These are phyloP conservation scores for Nomia melanderi DNA, from an alignment of 1,140 invertebrate genomes.

Conservation along the genomic window DNA sequence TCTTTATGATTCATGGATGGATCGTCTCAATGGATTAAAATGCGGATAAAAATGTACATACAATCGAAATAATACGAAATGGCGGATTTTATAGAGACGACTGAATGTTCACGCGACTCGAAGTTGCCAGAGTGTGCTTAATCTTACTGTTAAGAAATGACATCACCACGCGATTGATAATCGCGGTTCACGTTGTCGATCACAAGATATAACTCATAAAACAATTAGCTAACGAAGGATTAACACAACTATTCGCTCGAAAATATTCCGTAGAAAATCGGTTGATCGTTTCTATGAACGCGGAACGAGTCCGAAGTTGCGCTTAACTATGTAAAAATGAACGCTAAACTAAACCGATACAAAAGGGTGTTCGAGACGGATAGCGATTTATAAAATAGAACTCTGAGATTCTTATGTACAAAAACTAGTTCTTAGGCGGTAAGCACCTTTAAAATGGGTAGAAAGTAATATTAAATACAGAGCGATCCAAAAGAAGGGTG, in stretches of 20 bases:
- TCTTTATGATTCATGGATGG: too few relatives aligned
- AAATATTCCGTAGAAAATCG: neutral
- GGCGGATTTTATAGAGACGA: neutral
- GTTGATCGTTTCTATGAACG: too few relatives aligned
- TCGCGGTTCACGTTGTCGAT: neutral
- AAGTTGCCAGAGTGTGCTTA: neutral
- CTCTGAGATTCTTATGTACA: neutral
- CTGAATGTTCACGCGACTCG: neutral
- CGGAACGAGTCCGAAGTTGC: neutral
- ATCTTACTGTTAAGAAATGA: neutral
- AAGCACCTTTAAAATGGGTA: neutral
- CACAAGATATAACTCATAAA: neutral
- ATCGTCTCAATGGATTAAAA: too few relatives aligned
- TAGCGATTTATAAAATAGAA: neutral
- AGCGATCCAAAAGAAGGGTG: neutral
- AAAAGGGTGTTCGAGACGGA: conserved; percentile 10
- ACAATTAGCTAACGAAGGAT: neutral
- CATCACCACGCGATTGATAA: neutral
- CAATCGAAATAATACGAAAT: neutral
- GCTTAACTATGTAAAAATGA: neutral
- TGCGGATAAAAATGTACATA: too few relatives aligned
- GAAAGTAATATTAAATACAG: neutral
- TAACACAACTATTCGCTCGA: neutral
- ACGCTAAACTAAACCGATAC: neutral
- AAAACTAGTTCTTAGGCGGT: neutral